Evolutionary conservation across 2,113 vertebrate genomes (phyloP).

Genomic region (Trematomus loennbergii): DNA sequence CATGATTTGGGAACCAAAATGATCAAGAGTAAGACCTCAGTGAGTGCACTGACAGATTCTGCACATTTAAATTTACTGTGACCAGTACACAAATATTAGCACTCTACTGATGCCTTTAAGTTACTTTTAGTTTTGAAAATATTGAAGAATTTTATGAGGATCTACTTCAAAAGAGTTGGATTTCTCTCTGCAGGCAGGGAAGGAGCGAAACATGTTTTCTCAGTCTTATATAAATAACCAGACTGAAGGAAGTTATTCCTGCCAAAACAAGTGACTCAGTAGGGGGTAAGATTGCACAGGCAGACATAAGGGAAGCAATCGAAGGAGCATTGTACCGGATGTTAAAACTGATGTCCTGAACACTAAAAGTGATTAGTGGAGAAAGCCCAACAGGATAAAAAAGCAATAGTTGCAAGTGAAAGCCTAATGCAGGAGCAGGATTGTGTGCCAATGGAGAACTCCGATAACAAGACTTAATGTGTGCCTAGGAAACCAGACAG

Average conservation of each 20-base stretch:
- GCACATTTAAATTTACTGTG: not conserved
- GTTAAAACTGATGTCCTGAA: slow-evolving; percentile 38
- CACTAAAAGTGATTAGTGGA: slow-evolving; percentile 51
- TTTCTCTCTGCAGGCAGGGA: slow-evolving; percentile 28
- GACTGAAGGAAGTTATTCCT: slow-evolving; percentile 56
- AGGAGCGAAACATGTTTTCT: slow-evolving; percentile 52
- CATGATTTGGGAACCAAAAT: not conserved
- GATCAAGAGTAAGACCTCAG: slow-evolving; percentile 2
- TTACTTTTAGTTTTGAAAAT: slow-evolving; percentile 11
- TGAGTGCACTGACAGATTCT: not conserved
- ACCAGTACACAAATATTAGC: slow-evolving; percentile 11
- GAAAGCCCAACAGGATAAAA: slow-evolving; percentile 23
- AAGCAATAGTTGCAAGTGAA: slow-evolving; percentile 35
- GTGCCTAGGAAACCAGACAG: slow-evolving; percentile 54
- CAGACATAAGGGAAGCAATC: slow-evolving; percentile 49
- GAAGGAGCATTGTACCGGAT: slow-evolving; percentile 43
- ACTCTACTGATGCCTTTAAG: not conserved
- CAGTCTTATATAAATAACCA: slow-evolving; percentile 65
- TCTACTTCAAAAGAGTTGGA: slow-evolving; percentile 26
- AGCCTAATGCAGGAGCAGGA: slow-evolving; percentile 31
- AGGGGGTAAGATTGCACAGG: slow-evolving; percentile 51
- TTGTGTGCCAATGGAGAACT: slow-evolving; percentile 54
- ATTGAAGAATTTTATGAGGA: slow-evolving; percentile 26
- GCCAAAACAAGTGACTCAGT: slow-evolving; percentile 70
- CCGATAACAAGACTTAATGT: slow-evolving; percentile 62